Conservation (phyloP, 2,888 invertebrate species). For the Nymphalis c-album region DNA sequence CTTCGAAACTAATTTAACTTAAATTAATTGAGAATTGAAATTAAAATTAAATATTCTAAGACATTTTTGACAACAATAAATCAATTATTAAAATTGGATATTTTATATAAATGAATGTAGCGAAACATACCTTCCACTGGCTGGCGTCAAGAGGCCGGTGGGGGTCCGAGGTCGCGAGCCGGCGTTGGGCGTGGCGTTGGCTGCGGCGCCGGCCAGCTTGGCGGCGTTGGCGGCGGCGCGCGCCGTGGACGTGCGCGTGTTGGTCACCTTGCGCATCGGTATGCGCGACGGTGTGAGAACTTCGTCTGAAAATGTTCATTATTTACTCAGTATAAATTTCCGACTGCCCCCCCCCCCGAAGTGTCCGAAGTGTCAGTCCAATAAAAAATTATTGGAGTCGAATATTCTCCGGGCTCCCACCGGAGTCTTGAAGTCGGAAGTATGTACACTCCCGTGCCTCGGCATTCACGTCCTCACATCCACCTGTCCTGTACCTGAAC, state of each 20-base stretch:
- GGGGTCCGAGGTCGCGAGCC: conserved; percentile 87
- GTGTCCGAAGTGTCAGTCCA: too few species aligned
- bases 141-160: conserved; percentile 88
- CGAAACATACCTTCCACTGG: conserved; percentile 85
- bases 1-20: conserved; percentile 3
- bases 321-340: background rate
- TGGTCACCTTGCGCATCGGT: conserved; percentile 87
- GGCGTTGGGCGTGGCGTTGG: conserved; percentile 84
- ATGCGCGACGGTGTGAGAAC: conserved; percentile 89
- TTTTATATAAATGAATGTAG: background rate
- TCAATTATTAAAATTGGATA: background rate
- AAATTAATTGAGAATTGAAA: background rate
- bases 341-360: too few species aligned
- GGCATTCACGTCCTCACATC: too few species aligned
- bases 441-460: too few species aligned
- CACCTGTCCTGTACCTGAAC: too few species aligned
- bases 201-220: conserved; percentile 79
- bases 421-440: too few species aligned
- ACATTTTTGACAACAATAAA: too few species aligned
- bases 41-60: background rate
- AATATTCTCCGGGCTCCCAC: too few species aligned
- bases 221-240: conserved; percentile 83
- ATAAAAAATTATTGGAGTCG: too few species aligned
- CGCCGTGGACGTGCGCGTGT: conserved; percentile 78
- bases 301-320: conserved; percentile 79